Base-by-base conservation (phyloP, 2,888 invertebrate species). In the Zygothrica quintamaculata region DNA sequence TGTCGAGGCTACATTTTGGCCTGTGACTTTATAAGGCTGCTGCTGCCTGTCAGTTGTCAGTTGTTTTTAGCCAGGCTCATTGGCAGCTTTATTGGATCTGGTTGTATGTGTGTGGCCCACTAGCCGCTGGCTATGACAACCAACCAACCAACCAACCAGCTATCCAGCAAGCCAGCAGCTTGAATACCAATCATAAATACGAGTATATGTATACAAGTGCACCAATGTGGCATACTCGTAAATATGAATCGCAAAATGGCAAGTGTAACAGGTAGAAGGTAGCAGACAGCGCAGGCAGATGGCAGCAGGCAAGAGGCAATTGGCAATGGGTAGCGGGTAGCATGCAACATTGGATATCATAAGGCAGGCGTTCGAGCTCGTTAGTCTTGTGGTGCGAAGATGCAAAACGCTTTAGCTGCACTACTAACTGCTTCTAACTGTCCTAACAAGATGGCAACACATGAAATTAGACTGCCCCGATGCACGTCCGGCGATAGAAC, bases 391-490 rank as follows among this genome's bases (percentile, higher is more conserved):
- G 64, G 68, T 74, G 81, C 82, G 79, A 80, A 81, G 77, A 82
- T 81, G 82, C 84, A 81, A 80, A 80, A 78, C 72, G 79, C 66
- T 70, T 67, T 55, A 53, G 47, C 62, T 25, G 60, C 31, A 43
- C 43, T 29, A 53, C 65, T 59, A 69, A 65, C 64, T 72, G 71
- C 58, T 56, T 36, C 61, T 71, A 71, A 68, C 64, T 62, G 80
- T 80, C 73, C 77, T 81, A 72, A 75, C 76, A 84, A 84, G 78
- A 78, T 78, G 76, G 70, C 77, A 82, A 85, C 87, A 87, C 85
- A 87, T 78, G 85, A 81, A 87, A 87, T 84, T 87, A 82, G 82
- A 84, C 87, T 87, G 85, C 82, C 46, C 65, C 86, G 82, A 84
- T 84, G 82, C 82, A 84, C 82, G 82, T 82, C 74, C 74, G 56